Conservation (phyloP, 2,113 vertebrate genomes). For the Neotoma lepida region DNA sequence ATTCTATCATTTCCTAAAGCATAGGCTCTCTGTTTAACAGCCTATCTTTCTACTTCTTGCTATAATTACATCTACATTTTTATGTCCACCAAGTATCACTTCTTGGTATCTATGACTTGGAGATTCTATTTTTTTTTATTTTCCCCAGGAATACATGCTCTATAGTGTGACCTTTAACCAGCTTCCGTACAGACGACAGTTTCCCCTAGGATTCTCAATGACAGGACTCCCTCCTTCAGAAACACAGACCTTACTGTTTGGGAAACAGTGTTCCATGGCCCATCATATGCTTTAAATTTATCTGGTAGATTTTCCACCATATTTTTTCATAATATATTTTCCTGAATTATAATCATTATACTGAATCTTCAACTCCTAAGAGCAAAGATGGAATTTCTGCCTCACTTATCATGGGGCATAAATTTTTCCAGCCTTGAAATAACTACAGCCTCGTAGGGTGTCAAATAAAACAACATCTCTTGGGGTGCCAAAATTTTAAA, state of each 20-base stretch:
- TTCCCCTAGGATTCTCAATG: not conserved
- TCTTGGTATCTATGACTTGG: not conserved
- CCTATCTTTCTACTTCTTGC: not conserved
- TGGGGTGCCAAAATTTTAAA: not conserved
- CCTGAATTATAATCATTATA: not conserved
- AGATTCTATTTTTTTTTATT: not conserved
- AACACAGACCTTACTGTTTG: not conserved
- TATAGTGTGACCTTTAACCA: not conserved
- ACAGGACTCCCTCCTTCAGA: not conserved
- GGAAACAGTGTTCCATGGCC: not conserved
- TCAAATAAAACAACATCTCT: not conserved
- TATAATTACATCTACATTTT: not conserved
- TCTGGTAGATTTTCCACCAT: not conserved
- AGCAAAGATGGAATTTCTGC: not conserved
- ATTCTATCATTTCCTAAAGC: not conserved
- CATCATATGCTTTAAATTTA: not conserved
- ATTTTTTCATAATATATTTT: not conserved
- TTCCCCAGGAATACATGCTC: not conserved
- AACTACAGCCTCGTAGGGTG: not conserved
- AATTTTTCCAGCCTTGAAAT: not conserved
- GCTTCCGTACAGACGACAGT: not conserved
- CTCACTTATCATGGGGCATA: not conserved
- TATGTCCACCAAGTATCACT: not conserved
- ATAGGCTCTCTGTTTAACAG: not conserved
- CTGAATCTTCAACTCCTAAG: not conserved